Base-by-base conservation (phyloP, 2,888 invertebrate genomes). In the Melieria crassipennis region DNA sequence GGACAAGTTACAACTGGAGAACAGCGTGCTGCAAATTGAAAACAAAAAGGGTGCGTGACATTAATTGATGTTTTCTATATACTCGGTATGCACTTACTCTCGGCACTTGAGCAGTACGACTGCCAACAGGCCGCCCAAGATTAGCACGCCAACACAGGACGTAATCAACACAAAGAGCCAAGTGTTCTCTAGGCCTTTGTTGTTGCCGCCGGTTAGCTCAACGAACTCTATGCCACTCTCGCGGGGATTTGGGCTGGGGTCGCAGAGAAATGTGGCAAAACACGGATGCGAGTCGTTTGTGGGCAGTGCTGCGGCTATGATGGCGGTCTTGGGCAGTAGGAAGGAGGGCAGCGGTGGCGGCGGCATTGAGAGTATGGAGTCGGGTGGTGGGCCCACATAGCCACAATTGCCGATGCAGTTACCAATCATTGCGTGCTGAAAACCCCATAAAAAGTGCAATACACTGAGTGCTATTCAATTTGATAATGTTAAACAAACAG, bases 341-440 rank as follows among this genome's bases (percentile, higher is more conserved):
- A 94, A 94, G 1, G 92, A 89, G 4, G 95, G 95, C 77, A 94
- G 88, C 0, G 95, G 95, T 0, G 95, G 95, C 57, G 95, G 95
- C 7, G 95, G 95, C 89, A 95, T 91, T 80, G 91, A 92, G 67
- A 94, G 88, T 77, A 95, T 94, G 72, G 90, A 91, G 86, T 95
- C 93, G 0, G 95, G 95, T 0, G 95, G 95, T 62, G 87, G 87
- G 10, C 84, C 85, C 55, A 83, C 79, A 70, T 82, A 83, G 58
- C 82, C 84, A 73, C 87, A 87, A 69, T 87, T 84, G 66, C 86
- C 86, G 73, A 85, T 77, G 71, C 86, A 86, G 75, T 81, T 82
- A 69, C 81, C 82, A 65, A 85, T 79, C 83, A 83, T 85, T 61
- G 69, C 74, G 30, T 30, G 30, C 30, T 30, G 30, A 30, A 30